Evolutionary conservation across 2,888 invertebrate genomes (phyloP), one percentile per base, ranked within the genome.

Genomic region (Acanthosepion lycidas): DNA sequence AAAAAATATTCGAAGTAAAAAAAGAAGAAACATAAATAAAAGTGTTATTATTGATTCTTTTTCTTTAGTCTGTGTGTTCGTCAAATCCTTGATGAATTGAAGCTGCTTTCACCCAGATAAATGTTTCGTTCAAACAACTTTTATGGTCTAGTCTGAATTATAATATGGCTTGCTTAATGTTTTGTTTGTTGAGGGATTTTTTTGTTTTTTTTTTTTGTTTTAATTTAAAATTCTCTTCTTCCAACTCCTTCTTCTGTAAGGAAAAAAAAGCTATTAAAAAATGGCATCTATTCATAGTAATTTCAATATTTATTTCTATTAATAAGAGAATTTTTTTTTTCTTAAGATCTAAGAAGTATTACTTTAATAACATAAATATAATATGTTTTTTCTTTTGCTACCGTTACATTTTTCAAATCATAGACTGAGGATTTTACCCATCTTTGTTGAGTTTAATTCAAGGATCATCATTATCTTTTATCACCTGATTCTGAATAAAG

Each of bases 71-170:
- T 20, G 6, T 20, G 4, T 20, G 20, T 20, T 78, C 18, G n/a
- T 78, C 78, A 78, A 78, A 78, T 78, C 78, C 78, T 78, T 78
- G n/a, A 78, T 78, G 78, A 78, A 78, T 78, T 78, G n/a, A 28
- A 78, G n/a, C 78, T n/a, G 78, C n/a, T 78, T 78, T 78, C 78
- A 78, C 78, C 78, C 78, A 78, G 78, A 78, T 78, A 78, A 78
- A 78, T 78, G n/a, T n/a, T n/a, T n/a, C n/a, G 78, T n/a, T 78
- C 78, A 59, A 26, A 59, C 59, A 78, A 59, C 59, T 78, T 78
- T 78, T 78, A 78, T 78, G 78, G 15, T 78, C n/a, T 78, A 78
- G 9, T 78, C 78, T n/a, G n/a, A 78, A n/a, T 8, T 78, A n/a
- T 78, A 78, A 78, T 78, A 12, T 78, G 28, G 28, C n/a, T 78